Base-by-base conservation (phyloP, 1,140 invertebrate genomes). In the Rhopalosiphum maidis region DNA sequence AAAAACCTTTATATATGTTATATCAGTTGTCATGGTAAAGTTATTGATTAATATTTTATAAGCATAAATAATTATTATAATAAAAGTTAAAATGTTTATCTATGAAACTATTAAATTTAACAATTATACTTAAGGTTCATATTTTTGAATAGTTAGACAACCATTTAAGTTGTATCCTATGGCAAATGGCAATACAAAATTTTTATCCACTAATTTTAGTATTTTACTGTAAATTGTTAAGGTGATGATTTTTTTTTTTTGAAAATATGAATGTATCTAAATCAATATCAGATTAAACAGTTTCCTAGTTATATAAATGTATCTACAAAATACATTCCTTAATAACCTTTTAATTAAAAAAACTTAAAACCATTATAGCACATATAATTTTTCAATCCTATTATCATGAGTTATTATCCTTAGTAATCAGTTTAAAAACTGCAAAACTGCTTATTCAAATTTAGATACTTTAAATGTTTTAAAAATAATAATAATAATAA, bases 21-120 rank as follows among this genome's bases (percentile, higher is more conserved):
- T 30, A 30, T 54, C 88, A 37, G 88, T 90, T 55, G 18, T 23
- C 88, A 90, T 90, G 88, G 88, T 55, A 90, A 90, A 90, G 51
- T 90, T 55, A 89, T 89, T 89, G 87, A 89, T 89, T 55, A 37
- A 55, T 22, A 41, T 85, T 89, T 8, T 54, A 37, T 51, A 51
- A 35, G 85, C 41, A 46, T 86, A 43, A 86, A 86, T 86, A 46
- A 86, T 30, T 30, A 30, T 46, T 7, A 5, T 86, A 68, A n/a
- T 68, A 86, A 30, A 86, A 46, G 23, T 51, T 48, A 9, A 22
- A 48, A 35, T 51, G 22, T 51, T 35, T n/a, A 51, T 25, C 18
- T 88, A 6, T 46, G 3, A 41, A 51, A 51, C 51, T 48, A 87
- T 87, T 23, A 5, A 41, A 9, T 46, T 2, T 11, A 2, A 35